phyloP scores from a whole-genome alignment of 2,113 vertebrate species.

The Equus quagga region DNA sequence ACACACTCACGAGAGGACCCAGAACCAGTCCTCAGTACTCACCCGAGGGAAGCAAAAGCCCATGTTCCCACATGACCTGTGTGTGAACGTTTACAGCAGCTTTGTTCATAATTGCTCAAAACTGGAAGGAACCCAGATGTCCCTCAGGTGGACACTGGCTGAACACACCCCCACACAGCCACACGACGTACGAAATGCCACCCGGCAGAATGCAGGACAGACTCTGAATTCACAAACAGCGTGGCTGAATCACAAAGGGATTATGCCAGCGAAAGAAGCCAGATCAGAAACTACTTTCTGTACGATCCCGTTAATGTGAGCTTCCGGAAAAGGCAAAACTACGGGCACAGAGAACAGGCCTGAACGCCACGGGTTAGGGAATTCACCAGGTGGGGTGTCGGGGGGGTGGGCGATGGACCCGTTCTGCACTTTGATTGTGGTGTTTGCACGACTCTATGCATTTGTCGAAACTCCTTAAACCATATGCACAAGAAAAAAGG shows the following conservation, averaged over 20 bases:
- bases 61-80: rapidly evolving
- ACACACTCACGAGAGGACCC: rapidly evolving
- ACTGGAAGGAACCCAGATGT: neutral
- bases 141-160: neutral
- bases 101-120: too few species aligned
- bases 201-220: too few species aligned
- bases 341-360: rapidly evolving
- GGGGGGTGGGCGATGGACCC: rapidly evolving
- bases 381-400: neutral
- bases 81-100: neutral
- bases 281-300: rapidly evolving
- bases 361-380: rapidly evolving
- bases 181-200: rapidly evolving
- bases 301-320: rapidly evolving
- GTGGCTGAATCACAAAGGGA: rapidly evolving
- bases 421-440: rapidly evolving
- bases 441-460: rapidly evolving
- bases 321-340: rapidly evolving
- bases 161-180: rapidly evolving
- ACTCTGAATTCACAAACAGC: rapidly evolving
- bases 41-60: neutral
- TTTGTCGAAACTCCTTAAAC: neutral
- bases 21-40: neutral
- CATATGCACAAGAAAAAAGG: rapidly evolving
- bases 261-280: rapidly evolving